A percentile compares a stretch with the other conserved stretches of the same genome.
These are phyloP conservation scores for Phocoena phocoena DNA, from an alignment of 2,113 vertebrate species.

Conservation along the genomic window DNA sequence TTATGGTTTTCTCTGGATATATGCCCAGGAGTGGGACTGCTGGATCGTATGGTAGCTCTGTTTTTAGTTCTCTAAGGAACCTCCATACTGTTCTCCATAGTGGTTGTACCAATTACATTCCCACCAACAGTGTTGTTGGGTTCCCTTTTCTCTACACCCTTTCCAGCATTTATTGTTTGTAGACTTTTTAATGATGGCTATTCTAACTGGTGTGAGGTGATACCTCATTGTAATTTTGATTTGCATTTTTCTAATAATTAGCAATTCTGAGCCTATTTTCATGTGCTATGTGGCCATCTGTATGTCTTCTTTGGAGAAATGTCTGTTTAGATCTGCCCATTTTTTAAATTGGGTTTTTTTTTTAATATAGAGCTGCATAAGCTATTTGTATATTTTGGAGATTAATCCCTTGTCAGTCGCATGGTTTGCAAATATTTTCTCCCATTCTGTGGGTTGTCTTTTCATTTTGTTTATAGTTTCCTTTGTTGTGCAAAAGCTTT, in stretches of 20 bases:
- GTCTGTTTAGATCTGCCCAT: not conserved
- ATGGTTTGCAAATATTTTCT: not conserved
- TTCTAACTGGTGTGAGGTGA: not conserved
- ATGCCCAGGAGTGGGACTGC: not conserved
- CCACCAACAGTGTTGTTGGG: not conserved
- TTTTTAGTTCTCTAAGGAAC: not conserved
- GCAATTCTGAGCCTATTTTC: not conserved
- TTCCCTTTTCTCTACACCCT: not conserved
- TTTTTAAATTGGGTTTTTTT: not conserved
- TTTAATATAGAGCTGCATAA: no score
- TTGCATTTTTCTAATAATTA: not conserved
- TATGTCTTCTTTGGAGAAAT: not conserved
- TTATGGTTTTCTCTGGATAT: not conserved
- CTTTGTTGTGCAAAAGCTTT: no score
- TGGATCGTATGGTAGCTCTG: not conserved
- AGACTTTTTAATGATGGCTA: not conserved
- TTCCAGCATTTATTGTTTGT: not conserved
- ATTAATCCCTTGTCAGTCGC: not conserved
- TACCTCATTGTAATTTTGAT: not conserved
- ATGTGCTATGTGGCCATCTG: not conserved
- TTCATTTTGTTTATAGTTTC: not conserved
- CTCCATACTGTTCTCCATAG: not conserved
- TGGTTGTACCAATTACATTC: not conserved
- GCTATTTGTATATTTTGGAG: no score
- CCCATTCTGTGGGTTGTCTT: not conserved